These are phyloP conservation scores for Oenanthe oenanthe DNA, from an alignment of 2,113 vertebrate genomes.

Conservation along the genomic window DNA sequence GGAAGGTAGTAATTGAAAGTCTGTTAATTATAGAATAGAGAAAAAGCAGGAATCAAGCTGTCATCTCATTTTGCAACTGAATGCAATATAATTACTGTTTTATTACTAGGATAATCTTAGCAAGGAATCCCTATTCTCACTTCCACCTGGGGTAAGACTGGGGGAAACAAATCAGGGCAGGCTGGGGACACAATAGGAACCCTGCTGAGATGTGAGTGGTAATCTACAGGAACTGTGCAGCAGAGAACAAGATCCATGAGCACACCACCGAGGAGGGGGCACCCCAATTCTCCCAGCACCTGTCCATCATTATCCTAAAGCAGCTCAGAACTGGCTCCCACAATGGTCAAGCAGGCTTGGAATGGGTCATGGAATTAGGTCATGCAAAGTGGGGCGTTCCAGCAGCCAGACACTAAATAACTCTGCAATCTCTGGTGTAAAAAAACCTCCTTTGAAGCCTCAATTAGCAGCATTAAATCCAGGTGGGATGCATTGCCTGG, in stretches of 20 bases:
- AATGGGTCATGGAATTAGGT: background rate
- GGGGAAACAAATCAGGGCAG: background rate
- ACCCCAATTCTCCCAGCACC: background rate
- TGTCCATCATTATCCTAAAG: fast-evolving
- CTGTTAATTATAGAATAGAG: conserved; percentile 24
- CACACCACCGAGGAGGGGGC: fast-evolving
- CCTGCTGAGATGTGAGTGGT: background rate
- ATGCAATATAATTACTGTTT: conserved; percentile 13
- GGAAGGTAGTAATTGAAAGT: conserved; percentile 6
- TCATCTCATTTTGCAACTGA: conserved; percentile 31
- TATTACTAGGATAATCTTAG: background rate
- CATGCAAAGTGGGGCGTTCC: background rate
- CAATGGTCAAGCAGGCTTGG: fast-evolving
- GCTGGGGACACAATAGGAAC: fast-evolving
- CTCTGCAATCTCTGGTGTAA: background rate
- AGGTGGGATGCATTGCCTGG: fast-evolving
- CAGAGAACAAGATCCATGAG: fast-evolving
- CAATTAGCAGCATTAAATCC: background rate
- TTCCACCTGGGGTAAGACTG: background rate
- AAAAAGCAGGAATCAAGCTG: conserved; percentile 20
- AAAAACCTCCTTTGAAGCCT: background rate
- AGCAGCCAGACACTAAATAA: background rate
- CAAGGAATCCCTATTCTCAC: background rate
- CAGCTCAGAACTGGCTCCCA: fast-evolving
- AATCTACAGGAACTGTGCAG: background rate